Base-by-base conservation (phyloP, 2,797 vertebrate genomes). In the Propithecus perrieri region DNA sequence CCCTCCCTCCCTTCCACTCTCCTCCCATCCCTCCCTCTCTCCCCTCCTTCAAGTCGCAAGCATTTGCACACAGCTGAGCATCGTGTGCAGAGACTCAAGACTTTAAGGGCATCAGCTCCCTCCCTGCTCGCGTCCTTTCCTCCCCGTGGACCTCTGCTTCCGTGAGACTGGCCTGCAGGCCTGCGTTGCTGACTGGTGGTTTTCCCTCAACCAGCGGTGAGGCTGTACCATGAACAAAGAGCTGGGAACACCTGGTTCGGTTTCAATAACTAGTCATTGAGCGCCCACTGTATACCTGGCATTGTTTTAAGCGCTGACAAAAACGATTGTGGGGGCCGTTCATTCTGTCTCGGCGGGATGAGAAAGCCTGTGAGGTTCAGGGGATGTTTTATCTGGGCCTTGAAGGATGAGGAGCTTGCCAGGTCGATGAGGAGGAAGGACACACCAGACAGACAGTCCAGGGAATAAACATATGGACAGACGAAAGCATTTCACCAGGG, bases 331-430 rank as follows among this genome's bases (percentile, higher is more conserved):
- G 53, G 38, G 43, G 53, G 28, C 2, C 4, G 22, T 50, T 71
- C 74, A 35, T 41, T 91, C 17, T 81, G 13, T 71, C 59, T 48
- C 85, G 43, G 11, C 74, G 57, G 26, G 30, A 53, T 86, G 55
- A 94, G 89, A 86, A 97, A 93, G 48, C 5, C 80, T 43, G 12
- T 28, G 41, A 50, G 38, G 5, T 67, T 76, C 55, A 67, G 46
- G 35, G 35, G 17, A 69, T 85, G 53, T 69, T 67, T 81, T 48
- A 48, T 35, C 8, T 48, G 18, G 61, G 75, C 41, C 94, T 89
- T 74, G 89, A 89, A 76, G 79, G 41, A 80, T 69, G 75, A 61
- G 55, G 71, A 46, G 20, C 95, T 89, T 75, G 3, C 57, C 53
- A 50, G 57, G 14, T 4, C 33, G 35, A 79, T 46, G 71, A 28